These are phyloP conservation scores for Balanococcus diminutus DNA, from an alignment of 2,888 invertebrate species.

Conservation along the genomic window DNA sequence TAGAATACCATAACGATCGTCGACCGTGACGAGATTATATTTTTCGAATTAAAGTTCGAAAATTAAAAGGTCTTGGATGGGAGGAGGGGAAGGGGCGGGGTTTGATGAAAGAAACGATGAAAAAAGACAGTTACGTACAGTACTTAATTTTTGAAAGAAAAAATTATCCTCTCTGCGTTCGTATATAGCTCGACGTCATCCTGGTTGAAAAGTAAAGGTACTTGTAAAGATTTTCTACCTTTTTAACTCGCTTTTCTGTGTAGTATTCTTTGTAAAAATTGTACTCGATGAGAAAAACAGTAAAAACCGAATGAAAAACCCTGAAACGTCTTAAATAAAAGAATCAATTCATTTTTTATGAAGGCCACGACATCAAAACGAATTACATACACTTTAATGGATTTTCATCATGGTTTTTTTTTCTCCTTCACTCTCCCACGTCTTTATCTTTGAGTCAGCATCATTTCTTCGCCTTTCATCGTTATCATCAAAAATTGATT, in stretches of 20 bases:
- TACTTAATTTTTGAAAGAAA: background rate
- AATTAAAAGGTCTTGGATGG: background rate
- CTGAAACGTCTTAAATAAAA: slow-evolving; percentile 30
- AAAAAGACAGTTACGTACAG: background rate
- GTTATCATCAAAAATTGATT: slow-evolving; percentile 25
- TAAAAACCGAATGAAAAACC: slow-evolving; percentile 32
- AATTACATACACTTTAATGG: slow-evolving; percentile 33
- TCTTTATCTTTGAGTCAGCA: background rate
- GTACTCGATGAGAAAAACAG: slow-evolving; percentile 8
- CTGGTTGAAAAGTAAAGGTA: background rate
- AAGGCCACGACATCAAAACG: slow-evolving; percentile 30
- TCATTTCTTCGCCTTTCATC: slow-evolving; percentile 25
- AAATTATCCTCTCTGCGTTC: background rate
- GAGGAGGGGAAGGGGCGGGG: too few relatives aligned
- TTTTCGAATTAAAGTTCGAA: background rate
- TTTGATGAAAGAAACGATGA: background rate
- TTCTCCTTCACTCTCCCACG: background rate
- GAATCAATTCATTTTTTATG: slow-evolving; percentile 42
- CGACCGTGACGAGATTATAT: background rate
- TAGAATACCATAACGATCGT: background rate
- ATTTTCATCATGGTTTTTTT: slow-evolving; percentile 18
- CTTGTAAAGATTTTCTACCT: slow-evolving; percentile 33
- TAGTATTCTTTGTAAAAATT: slow-evolving; percentile 26
- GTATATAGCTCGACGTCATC: background rate
- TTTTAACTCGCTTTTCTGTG: slow-evolving; percentile 26